Conservation (phyloP, 2,797 vertebrate species). For the Acanthis flammea region DNA sequence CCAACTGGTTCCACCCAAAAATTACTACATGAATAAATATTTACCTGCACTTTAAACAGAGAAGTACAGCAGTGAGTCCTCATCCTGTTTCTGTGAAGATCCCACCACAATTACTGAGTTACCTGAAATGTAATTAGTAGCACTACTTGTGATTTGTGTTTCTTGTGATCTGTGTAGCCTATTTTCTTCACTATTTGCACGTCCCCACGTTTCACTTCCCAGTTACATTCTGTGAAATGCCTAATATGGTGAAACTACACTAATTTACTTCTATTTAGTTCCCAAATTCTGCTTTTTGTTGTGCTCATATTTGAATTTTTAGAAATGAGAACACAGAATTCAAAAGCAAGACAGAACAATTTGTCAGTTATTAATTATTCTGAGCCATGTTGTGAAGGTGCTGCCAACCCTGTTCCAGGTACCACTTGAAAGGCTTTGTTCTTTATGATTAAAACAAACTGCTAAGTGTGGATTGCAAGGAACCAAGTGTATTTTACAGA, state of each 20-base stretch:
- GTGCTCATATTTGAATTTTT: neutral
- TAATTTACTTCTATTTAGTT: conserved; percentile 7
- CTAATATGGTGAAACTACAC: neutral
- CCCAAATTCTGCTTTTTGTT: neutral
- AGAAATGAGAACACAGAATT: neutral
- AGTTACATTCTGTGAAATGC: neutral
- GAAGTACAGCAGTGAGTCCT: neutral
- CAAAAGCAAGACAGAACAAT: neutral
- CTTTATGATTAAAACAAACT: neutral
- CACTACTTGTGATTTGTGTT: neutral
- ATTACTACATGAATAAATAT: neutral
- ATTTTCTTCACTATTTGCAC: neutral
- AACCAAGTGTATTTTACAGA: neutral
- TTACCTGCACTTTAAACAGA: neutral
- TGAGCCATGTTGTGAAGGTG: neutral
- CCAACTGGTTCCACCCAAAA: neutral
- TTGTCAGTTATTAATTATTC: neutral
- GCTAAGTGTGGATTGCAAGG: neutral
- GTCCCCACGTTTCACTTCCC: conserved; percentile 3
- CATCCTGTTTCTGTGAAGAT: neutral
- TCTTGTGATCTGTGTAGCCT: neutral
- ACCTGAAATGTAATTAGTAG: neutral
- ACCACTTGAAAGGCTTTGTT: neutral
- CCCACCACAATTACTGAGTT: neutral
- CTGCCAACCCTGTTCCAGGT: neutral